phyloP scores from a whole-genome alignment of 2,113 vertebrate genomes.

The Serinus canaria region DNA sequence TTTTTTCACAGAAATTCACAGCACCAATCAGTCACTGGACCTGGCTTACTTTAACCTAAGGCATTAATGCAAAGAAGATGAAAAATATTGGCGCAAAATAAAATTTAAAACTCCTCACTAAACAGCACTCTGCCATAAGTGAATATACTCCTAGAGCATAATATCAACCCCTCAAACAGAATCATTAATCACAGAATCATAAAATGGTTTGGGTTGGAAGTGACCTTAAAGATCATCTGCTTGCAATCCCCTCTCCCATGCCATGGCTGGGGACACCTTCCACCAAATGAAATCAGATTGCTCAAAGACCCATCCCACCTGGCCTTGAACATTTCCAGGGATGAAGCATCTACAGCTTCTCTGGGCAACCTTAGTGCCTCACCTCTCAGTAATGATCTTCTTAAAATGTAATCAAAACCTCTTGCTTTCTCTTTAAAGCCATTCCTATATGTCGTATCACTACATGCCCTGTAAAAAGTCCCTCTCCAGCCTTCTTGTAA shows the following conservation, averaged over 20 bases:
- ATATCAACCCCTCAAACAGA: not conserved
- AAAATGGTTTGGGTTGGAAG: not conserved
- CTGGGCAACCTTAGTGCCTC: not conserved
- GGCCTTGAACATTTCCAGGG: not conserved
- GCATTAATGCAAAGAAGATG: not conserved
- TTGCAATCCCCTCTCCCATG: fast-evolving
- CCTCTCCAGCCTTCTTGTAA: not conserved
- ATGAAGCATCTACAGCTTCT: fast-evolving
- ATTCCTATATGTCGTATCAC: fast-evolving
- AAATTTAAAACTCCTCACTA: not conserved
- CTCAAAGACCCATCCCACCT: not conserved
- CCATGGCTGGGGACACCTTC: not conserved
- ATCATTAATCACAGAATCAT: not conserved
- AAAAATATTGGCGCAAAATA: not conserved
- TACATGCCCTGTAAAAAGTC: not conserved
- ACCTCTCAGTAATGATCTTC: not conserved
- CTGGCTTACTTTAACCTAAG: not conserved
- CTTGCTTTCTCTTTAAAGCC: not conserved
- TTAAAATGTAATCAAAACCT: not conserved
- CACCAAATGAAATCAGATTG: not conserved
- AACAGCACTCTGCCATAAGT: not conserved
- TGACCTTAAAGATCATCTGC: not conserved
- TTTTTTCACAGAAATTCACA: not conserved
- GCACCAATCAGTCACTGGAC: not conserved
- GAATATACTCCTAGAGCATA: not conserved